phyloP scores from a whole-genome alignment of 2,113 vertebrate species.

The Rhinoderma darwinii region DNA sequence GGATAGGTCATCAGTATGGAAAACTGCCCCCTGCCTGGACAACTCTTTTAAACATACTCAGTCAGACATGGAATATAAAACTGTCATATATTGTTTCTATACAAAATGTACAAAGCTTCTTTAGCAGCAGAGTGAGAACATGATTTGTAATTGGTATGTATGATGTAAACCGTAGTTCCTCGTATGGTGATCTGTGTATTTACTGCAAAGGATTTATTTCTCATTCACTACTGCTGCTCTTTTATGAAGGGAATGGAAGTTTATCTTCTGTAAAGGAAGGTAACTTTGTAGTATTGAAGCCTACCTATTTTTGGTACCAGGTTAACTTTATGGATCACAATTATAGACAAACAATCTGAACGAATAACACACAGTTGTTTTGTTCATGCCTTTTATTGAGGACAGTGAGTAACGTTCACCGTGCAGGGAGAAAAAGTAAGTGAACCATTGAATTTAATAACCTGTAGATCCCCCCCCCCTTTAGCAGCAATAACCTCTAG shows the following conservation, averaged over 20 bases:
- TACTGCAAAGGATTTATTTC: neutral
- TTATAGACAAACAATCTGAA: too few species aligned
- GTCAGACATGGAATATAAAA: neutral
- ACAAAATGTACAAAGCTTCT: neutral
- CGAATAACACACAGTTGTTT: too few species aligned
- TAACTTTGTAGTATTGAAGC: neutral
- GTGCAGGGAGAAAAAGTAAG: too few species aligned
- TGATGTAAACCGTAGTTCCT: neutral
- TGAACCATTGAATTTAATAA: too few species aligned
- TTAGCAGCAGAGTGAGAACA: neutral
- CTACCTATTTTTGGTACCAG: neutral
- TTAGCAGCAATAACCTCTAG: too few species aligned
- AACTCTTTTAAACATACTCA: neutral
- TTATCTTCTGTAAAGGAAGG: neutral
- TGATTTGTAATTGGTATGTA: conserved; percentile 14
- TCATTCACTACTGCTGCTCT: neutral
- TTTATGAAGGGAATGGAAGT: neutral
- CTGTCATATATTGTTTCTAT: neutral
- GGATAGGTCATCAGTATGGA: too few species aligned
- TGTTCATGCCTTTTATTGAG: too few species aligned
- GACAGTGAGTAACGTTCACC: too few species aligned
- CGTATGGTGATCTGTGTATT: neutral
- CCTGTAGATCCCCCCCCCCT: too few species aligned
- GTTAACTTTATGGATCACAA: too few species aligned
- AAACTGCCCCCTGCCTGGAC: too few species aligned